Conservation (phyloP, 2,888 invertebrate species). For the Sinhomidia bicolor region DNA sequence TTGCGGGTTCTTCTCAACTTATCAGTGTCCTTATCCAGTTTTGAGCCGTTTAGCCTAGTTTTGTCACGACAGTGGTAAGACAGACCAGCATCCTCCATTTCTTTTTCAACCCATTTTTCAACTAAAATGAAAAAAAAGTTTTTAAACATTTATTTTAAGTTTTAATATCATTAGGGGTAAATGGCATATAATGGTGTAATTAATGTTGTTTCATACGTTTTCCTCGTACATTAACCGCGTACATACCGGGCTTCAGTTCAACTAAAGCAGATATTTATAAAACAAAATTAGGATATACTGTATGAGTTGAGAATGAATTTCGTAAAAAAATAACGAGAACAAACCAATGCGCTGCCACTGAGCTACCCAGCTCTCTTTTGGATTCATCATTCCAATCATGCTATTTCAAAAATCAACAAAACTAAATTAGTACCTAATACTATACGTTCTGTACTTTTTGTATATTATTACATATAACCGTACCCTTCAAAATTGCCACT, state of each 20-base stretch:
- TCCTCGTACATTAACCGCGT: conserved; percentile 56
- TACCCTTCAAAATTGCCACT: conserved; percentile 61
- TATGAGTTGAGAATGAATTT: no score
- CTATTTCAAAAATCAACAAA: neutral
- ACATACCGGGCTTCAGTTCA: conserved; percentile 38
- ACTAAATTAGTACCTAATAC: neutral
- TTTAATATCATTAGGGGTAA: neutral
- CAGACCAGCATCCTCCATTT: conserved; percentile 31
- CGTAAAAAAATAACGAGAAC: no score
- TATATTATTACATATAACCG: no score
- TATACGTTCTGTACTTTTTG: no score
- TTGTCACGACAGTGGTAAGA: conserved; percentile 34
- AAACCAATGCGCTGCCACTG: conserved; percentile 48
- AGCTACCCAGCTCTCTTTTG: conserved; percentile 51
- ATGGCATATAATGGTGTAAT: neutral
- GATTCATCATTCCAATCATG: conserved; percentile 41
- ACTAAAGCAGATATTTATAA: neutral
- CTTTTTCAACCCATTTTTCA: conserved; percentile 23
- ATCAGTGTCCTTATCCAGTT: neutral
- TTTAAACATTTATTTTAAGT: no score
- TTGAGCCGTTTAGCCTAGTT: neutral
- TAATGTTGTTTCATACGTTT: conserved; percentile 31
- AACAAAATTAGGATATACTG: no score
- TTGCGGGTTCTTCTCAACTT: no score
- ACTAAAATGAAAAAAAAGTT: conserved; percentile 6